These are phyloP conservation scores for Zaprionus davidi DNA, from an alignment of 1,140 invertebrate species.

Conservation along the genomic window DNA sequence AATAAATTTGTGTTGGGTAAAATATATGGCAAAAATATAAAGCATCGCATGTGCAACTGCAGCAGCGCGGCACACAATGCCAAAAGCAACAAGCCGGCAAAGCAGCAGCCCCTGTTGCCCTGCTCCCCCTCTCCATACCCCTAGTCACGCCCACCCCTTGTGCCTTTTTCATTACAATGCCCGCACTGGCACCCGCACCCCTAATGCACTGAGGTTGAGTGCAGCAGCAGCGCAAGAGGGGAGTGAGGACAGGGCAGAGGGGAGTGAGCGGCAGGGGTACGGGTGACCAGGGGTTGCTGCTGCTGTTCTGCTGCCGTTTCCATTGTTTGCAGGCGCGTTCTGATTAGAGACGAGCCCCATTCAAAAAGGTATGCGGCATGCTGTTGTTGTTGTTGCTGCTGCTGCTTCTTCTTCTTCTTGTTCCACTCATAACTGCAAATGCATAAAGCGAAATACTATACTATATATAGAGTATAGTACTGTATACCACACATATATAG, in stretches of 20 bases:
- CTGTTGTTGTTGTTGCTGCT: slow-evolving; percentile 16
- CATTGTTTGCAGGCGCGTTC: slow-evolving; percentile 80
- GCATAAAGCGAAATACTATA: slow-evolving; percentile 32
- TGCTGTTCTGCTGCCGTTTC: slow-evolving; percentile 32
- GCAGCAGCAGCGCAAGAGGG: not conserved
- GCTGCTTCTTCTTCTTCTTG: slow-evolving; percentile 13
- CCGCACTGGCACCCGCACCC: slow-evolving; percentile 12
- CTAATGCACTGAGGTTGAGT: slow-evolving; percentile 33
- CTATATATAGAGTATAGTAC: slow-evolving; percentile 10
- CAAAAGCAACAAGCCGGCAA: slow-evolving; percentile 75
- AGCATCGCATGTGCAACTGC: slow-evolving; percentile 72
- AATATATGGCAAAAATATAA: slow-evolving; percentile 76
- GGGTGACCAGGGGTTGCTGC: slow-evolving; percentile 4
- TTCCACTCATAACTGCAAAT: slow-evolving; percentile 34
- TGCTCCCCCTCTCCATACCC: not conserved
- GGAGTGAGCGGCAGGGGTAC: not conserved
- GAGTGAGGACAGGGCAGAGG: not conserved
- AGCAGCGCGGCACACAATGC: slow-evolving; percentile 64
- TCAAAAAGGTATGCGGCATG: slow-evolving; percentile 46
- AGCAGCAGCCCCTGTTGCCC: slow-evolving; percentile 30
- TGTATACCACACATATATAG: not conserved
- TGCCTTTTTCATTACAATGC: slow-evolving; percentile 69
- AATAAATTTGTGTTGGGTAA: slow-evolving; percentile 78
- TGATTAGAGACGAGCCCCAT: slow-evolving; percentile 71
- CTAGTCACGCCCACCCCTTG: not conserved